phyloP scores from a whole-genome alignment of 2,888 invertebrate genomes.

The Leptinotarsa rubiginosa region DNA sequence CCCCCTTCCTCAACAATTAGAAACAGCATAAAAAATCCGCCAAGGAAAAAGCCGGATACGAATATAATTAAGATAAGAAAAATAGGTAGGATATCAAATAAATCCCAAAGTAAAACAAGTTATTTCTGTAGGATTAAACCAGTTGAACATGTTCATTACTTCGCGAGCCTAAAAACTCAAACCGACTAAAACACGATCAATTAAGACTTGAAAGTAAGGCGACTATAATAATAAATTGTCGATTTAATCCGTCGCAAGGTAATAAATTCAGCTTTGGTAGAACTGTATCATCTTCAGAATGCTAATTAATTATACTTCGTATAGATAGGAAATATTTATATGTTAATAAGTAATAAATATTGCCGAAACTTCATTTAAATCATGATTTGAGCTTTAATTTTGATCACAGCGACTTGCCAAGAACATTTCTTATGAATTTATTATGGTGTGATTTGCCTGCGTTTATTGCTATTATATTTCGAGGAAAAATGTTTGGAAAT shows the following conservation, averaged over 20 bases:
- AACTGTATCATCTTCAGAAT: conserved; percentile 42
- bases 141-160: conserved; percentile 10
- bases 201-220: conserved; percentile 46
- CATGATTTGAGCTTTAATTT: conserved; percentile 12
- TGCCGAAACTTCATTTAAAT: background rate
- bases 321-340: conserved; percentile 30
- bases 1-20: no score
- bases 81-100: background rate
- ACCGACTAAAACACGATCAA: conserved; percentile 43
- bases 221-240: conserved; percentile 47
- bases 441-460: background rate
- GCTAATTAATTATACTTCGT: conserved; percentile 39
- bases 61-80: conserved; percentile 17
- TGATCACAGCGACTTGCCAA: conserved; percentile 5
- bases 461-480: conserved; percentile 4
- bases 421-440: conserved; percentile 10
- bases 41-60: background rate
- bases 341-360: conserved; percentile 7
- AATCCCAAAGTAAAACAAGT: conserved; percentile 1
- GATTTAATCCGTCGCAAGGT: conserved; percentile 37
- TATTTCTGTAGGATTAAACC: conserved; percentile 13
- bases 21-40: background rate
- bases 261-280: conserved; percentile 45
- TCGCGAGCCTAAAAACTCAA: conserved; percentile 8
- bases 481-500: background rate